Base-by-base conservation (phyloP, 2,113 vertebrate genomes). In the Oreochromis spilurus region DNA sequence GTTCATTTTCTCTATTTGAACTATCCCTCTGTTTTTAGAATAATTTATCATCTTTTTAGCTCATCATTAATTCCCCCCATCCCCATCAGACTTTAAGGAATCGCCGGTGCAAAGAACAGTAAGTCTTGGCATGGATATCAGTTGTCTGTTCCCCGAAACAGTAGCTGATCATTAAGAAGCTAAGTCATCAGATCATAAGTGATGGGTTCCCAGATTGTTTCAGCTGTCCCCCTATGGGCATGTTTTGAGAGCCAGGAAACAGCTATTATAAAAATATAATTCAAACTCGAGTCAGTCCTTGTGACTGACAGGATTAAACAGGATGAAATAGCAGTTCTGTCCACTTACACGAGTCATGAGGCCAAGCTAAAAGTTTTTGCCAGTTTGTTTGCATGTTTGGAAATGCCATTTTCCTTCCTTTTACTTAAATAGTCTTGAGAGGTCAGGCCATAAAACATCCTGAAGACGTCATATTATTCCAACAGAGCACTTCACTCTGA, bases 41-140 rank as follows among this genome's bases (percentile, higher is more conserved):
- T 7, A 67, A 67, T 40, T 67, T 40, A 70, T 21, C n/a, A 70
- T 43, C 38, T 70, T 6, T 70, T 24, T 40, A 70, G 65, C 2
- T 0, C n/a, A 70, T 70, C 38, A 70, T 70, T 60, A 10, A 34
- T 34, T 0, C 8, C 57, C 14, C 29, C 26, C 55, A 29, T 16
- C 0, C 55, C 0, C 8, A 1, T 17, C 67, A 72, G 67, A 72
- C 21, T 45, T 72, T 72, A 45, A 45, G 38, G 13, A 67, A 40
- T n/a, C 17, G n/a, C 34, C 1, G 1, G 34, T 67, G 19, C 6
- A 65, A 34, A 34, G 31, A 40, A 67, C 67, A 10, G 4, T 26
- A 26, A 72, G 40, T 45, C 40, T 31, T 1, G 65, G 0, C 38
- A 26, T 26, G 43, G 9, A 77, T 77, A n/a, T 77, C 43, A 77